Conservation (phyloP, 2,888 invertebrate species). For the Notodonta dromedarius region DNA sequence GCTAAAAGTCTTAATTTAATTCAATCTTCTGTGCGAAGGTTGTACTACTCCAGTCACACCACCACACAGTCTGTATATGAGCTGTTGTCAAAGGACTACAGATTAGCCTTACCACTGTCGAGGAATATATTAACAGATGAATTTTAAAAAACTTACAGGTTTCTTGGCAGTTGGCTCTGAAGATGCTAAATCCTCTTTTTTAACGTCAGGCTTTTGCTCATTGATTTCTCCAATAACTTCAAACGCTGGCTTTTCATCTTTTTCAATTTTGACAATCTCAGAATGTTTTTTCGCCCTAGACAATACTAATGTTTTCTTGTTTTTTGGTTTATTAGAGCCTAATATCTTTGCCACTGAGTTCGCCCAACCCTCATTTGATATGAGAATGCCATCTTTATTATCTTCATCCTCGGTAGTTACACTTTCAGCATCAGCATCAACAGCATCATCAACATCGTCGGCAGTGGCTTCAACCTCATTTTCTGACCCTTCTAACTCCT, state of each 20-base stretch:
- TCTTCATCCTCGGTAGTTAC: slow-evolving; percentile 34
- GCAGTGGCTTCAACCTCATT: slow-evolving; percentile 48
- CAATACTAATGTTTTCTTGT: slow-evolving; percentile 89
- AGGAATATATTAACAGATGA: neutral
- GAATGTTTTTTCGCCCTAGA: slow-evolving; percentile 91
- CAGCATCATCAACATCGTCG: slow-evolving; percentile 23
- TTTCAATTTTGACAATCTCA: slow-evolving; percentile 75
- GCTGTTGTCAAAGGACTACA: no score
- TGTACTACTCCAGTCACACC: no score
- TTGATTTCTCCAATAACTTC: slow-evolving; percentile 86
- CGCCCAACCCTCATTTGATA: slow-evolving; percentile 90
- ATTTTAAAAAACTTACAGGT: slow-evolving; percentile 52
- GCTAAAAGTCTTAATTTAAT: no score
- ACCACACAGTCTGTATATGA: no score
- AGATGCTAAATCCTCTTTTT: slow-evolving; percentile 49
- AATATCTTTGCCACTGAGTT: slow-evolving; percentile 92
- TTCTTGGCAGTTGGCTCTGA: slow-evolving; percentile 66
- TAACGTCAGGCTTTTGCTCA: slow-evolving; percentile 72
- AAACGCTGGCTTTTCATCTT: slow-evolving; percentile 83
- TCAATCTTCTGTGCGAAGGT: no score
- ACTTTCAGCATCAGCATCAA: slow-evolving; percentile 44
- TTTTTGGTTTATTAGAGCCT: slow-evolving; percentile 88
- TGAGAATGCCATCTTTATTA: slow-evolving; percentile 45
- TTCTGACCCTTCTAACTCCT: slow-evolving; percentile 56
- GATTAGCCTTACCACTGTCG: no score